phyloP scores from a whole-genome alignment of 1,140 invertebrate species.

The Olivierus martensii region DNA sequence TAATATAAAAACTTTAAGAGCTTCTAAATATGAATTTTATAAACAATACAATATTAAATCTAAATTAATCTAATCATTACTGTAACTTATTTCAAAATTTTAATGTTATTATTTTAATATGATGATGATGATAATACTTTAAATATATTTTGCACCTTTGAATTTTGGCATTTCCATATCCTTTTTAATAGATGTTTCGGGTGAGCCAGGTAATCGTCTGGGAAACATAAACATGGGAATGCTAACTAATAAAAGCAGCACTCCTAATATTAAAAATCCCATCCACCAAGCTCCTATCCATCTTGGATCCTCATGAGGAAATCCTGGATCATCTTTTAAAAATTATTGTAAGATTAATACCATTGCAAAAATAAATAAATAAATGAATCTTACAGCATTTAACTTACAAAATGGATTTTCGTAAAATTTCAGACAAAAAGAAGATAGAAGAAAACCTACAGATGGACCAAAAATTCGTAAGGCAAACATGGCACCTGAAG shows the following conservation, averaged over 20 bases:
- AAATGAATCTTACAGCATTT: neutral
- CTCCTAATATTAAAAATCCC: conserved; percentile 22
- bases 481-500: conserved; percentile 15
- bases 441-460: conserved; percentile 22
- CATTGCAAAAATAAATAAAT: no score
- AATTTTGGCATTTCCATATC: conserved; percentile 9
- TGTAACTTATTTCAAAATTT: no score
- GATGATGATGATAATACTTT: no score
- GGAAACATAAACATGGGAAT: conserved; percentile 22
- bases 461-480: conserved; percentile 21
- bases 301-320: conserved; percentile 27
- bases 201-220: conserved; percentile 1
- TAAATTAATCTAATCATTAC: no score
- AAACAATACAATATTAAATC: no score
- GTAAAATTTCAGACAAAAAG: conserved; percentile 18
- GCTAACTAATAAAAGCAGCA: conserved; percentile 14
- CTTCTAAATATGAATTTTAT: no score
- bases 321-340: conserved; percentile 18
- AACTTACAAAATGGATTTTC: conserved; percentile 23
- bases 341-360: neutral
- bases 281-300: conserved; percentile 44
- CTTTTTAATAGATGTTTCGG: neutral
- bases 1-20: no score
- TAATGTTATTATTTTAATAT: no score
- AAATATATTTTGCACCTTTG: conserved; percentile 11